These are phyloP conservation scores for Phylloscopus collybita DNA, from an alignment of 2,797 vertebrate genomes.

Conservation along the genomic window DNA sequence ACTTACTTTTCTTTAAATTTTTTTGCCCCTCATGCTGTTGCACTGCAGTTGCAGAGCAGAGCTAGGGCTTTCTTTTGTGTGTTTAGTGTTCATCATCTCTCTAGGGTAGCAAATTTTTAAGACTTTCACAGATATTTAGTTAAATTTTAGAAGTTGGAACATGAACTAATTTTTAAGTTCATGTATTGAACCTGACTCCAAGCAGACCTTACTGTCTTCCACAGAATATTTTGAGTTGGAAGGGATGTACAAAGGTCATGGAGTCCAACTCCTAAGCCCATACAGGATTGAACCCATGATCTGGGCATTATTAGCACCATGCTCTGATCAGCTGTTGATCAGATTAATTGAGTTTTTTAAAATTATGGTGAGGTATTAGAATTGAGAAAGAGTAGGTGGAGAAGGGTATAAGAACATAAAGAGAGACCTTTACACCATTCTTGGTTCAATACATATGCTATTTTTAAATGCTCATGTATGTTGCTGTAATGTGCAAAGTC, in stretches of 20 bases:
- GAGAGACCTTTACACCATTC: neutral
- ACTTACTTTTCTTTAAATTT: neutral
- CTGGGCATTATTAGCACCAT: neutral
- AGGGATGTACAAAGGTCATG: neutral
- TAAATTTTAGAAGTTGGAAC: neutral
- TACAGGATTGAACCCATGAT: neutral
- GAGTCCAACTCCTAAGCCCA: neutral
- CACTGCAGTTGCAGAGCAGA: neutral
- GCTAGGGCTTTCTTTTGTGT: neutral
- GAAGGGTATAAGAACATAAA: neutral
- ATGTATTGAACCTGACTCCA: neutral
- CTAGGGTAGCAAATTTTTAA: neutral
- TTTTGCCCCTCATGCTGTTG: neutral
- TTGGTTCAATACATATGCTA: neutral
- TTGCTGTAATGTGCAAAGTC: neutral
- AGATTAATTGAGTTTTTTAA: neutral
- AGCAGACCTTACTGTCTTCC: neutral
- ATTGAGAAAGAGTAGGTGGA: neutral
- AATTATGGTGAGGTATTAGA: neutral
- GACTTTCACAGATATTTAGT: neutral
- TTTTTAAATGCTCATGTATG: neutral
- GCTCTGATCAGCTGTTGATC: neutral
- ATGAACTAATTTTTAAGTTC: neutral
- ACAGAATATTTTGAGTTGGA: neutral
- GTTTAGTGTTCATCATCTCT: neutral